These are phyloP conservation scores for Psittacula cyanocephala DNA, from an alignment of 2,113 vertebrate genomes.

Conservation along the genomic window DNA sequence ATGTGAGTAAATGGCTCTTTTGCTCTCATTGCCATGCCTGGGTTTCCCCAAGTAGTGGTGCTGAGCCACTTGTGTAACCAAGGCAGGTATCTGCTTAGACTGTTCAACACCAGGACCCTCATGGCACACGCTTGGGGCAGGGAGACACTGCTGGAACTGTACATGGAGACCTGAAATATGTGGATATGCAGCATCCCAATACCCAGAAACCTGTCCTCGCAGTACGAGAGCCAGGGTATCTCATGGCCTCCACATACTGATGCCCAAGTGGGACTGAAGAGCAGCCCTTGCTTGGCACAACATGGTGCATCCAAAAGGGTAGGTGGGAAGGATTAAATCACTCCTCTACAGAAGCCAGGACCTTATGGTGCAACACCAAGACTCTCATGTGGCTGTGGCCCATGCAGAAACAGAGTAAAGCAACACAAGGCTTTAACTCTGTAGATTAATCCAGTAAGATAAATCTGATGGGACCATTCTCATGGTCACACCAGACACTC, in stretches of 20 bases:
- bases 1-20: background rate
- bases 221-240: background rate
- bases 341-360: background rate
- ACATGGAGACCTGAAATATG: background rate
- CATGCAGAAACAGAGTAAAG: background rate
- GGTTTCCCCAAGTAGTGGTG: background rate
- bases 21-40: background rate
- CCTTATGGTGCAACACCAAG: background rate
- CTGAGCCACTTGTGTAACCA: background rate
- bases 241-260: background rate
- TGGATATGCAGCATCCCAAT: background rate
- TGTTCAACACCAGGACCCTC: background rate
- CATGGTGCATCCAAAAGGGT: background rate
- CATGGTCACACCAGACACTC: background rate
- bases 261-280: background rate
- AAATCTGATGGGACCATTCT: background rate
- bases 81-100: background rate
- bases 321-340: background rate
- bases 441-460: background rate
- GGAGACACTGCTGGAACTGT: background rate
- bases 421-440: background rate
- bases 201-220: background rate
- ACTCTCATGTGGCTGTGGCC: background rate
- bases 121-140: fast-evolving
- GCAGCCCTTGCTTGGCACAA: background rate